Base-by-base conservation (phyloP, 2,888 invertebrate genomes). In the Troilus luridus region DNA sequence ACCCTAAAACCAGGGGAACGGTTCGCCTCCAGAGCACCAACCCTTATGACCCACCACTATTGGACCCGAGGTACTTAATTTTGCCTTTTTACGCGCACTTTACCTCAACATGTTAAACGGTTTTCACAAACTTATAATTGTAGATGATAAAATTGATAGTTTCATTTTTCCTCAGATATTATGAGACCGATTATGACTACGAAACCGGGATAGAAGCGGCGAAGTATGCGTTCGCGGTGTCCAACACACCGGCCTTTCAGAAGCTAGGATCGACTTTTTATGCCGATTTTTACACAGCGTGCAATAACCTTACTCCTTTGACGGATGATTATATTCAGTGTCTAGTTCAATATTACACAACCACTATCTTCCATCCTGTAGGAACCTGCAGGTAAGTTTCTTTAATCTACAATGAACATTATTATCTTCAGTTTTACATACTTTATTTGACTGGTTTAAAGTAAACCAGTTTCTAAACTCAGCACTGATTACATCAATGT, bases 331-430 rank as follows among this genome's bases (percentile, higher is more conserved):
- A 93, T 88, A 93, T 93, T 93, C 89, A 91, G 21, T 97, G 97
- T 93, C 93, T 96, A 9, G 94, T 95, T 0, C 95, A 95, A 92
- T 95, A 96, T 81, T 96, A 97, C 93, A 97, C 97, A 0, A 27
- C 77, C n/a, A 91, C 92, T 7, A 91, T 90, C 9, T 92, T 90
- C 94, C 92, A 92, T 85, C 92, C 92, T 0, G 91, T 93, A 0
- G 94, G 94, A 12, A 94, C 93, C 0, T 93, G 93, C 90, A 93
- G 90, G 90, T 90, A 27, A 56, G 27, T 19, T 17, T 88, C n/a
- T 60, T 19, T 58, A 41, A 41, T 41, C 41, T 88, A 88, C 19
- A 41, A 14, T 10, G 21, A 1, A 9, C 41, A 41, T 41, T 41
- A 41, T 41, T 41, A 41, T 41, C 41, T 41, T 41, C 41, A 41